Conservation (phyloP, 2,888 invertebrate species). For the Dysmachus trigonus region DNA sequence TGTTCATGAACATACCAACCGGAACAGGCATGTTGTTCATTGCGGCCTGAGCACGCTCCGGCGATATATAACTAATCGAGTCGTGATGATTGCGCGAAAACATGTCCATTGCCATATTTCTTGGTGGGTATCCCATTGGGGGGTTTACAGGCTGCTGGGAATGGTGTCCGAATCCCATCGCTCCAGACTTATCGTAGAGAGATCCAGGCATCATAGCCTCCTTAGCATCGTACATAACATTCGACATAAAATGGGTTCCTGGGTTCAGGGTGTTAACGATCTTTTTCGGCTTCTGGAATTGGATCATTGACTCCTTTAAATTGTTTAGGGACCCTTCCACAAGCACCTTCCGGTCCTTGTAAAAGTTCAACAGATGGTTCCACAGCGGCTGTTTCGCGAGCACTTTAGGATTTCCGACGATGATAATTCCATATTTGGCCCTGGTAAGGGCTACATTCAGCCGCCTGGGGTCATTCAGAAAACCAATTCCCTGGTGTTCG, state of each 20-base stretch:
- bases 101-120: constrained; percentile 67
- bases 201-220: constrained; percentile 95
- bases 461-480: constrained; percentile 96
- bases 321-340: constrained; percentile 98
- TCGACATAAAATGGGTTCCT: constrained; percentile 97
- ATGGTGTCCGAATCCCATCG: constrained; percentile 39
- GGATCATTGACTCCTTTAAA: constrained; percentile 94
- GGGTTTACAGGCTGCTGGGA: constrained; percentile 44
- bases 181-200: constrained; percentile 82
- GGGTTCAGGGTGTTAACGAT: constrained; percentile 94
- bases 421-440: constrained; percentile 96
- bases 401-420: constrained; percentile 99
- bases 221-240: constrained; percentile 95
- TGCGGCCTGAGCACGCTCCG: constrained; percentile 78
- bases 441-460: constrained; percentile 97
- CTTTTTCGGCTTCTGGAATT: constrained; percentile 97
- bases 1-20: constrained; percentile 93
- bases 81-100: constrained; percentile 81
- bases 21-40: constrained; percentile 89
- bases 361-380: constrained; percentile 97
- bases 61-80: constrained; percentile 91
- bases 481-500: constrained; percentile 98
- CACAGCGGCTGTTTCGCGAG: constrained; percentile 97
- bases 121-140: constrained; percentile 47
- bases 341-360: constrained; percentile 91